Base-by-base conservation (phyloP, 2,888 invertebrate genomes). In the Poecilobothrus nobilitatus region DNA sequence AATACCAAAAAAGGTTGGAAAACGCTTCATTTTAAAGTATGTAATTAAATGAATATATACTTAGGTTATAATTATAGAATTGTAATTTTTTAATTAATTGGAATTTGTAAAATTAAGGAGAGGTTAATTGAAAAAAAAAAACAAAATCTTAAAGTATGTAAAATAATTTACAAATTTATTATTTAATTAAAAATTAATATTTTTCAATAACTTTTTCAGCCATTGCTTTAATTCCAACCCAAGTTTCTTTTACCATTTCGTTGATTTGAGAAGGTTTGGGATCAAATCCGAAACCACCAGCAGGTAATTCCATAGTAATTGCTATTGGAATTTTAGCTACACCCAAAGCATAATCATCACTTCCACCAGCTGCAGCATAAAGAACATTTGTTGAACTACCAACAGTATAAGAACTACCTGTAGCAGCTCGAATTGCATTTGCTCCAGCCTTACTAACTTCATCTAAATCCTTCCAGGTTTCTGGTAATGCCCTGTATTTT, bases 251-350 rank as follows among this genome's bases (percentile, higher is more conserved):
- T 33, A 85, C 86, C 2, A 87, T 84, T 22, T 84, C 83, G 63
- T 80, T 73, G 72, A 90, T 89, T 71, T 84, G 83, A 0, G 75
- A 75, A 0, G 87, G 82, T 6, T 84, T 80, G 1, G 88, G 81
- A 75, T 87, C 81, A 77, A 89, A 90, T 1, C 87, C 88, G 10
- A 75, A 75, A 4, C 75, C 73, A 27, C 87, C 84, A 68, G 85
- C 86, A 0, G 89, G 88, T 69, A 91, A 76, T 78, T 90, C 89
- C 74, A 86, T 83, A 6, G 89, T 89, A 72, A 86, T 89, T 0
- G 87, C 76, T 18, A 89, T 77, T 0, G 85, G 84, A 66, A 88
- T 84, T 0, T 84, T 85, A 62, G 80, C 84, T 12, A 82, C 80
- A 1, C 75, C 84, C 75, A 86, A 85, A 1, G 87, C 86, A 78